Conservation (phyloP, 2,113 vertebrate genomes). For the Peromyscus leucopus region DNA sequence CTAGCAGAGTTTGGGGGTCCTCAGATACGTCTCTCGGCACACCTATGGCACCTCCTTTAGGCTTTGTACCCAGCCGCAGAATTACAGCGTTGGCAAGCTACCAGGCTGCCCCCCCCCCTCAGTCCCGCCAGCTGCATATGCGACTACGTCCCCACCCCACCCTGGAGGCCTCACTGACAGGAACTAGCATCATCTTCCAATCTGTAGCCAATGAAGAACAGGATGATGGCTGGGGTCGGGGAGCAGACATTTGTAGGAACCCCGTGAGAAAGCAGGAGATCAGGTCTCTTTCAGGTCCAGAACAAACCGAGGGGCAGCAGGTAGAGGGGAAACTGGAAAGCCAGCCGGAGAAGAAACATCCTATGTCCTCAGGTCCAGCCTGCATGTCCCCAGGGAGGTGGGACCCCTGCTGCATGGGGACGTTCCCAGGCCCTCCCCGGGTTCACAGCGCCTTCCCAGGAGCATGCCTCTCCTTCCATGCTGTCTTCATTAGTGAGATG, state of each 20-base stretch:
- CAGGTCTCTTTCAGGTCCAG: not conserved
- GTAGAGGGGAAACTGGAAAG: not conserved
- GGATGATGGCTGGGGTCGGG: rapidly evolving
- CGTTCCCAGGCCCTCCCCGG: no score
- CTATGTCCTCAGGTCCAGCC: not conserved
- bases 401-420: not conserved
- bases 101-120: not conserved
- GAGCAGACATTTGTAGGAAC: not conserved
- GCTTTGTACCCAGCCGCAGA: not conserved
- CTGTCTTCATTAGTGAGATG: not conserved
- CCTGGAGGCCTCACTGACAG: not conserved
- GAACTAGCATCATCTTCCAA: not conserved
- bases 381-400: rapidly evolving
- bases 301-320: not conserved
- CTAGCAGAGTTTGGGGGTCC: no score
- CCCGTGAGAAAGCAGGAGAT: not conserved
- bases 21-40: not conserved
- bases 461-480: not conserved
- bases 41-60: not conserved
- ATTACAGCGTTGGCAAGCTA: not conserved
- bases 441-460: not conserved
- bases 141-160: no score
- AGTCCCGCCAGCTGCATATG: rapidly evolving
- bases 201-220: not conserved
- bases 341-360: not conserved